Base-by-base conservation (phyloP, 2,113 vertebrate genomes). In the Hipposideros armiger region DNA sequence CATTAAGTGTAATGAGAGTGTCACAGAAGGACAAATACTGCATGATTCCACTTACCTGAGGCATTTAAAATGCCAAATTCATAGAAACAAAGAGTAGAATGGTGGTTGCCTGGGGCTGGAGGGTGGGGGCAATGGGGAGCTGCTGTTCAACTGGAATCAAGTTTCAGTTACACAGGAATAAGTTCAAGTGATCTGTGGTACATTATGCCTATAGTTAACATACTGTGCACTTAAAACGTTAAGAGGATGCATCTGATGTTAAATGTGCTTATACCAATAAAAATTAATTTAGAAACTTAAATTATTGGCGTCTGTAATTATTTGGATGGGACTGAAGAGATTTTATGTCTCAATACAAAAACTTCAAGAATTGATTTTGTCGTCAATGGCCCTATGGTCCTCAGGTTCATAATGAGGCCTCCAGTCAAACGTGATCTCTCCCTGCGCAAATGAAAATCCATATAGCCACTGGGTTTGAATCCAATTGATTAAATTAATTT, bases 401-500 rank as follows among this genome's bases (percentile, higher is more conserved):
- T 67, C 22, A 42, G 54, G 22, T 80, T 87, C 45, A 70, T 11
- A 73, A 52, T 20, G 7, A 84, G 26, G 2, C 26, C 5, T 64
- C 42, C 4, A 73, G 24, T 73, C 58, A 58, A 80, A 91, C 40
- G 19, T 36, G 13, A 89, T 60, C 20, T 54, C 19, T 87, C 45
- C 36, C 26, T 42, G 2, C 66, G 11, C 26, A 73, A 69, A 96
- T 60, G 20, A 73, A 91, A 95, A 87, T 47, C 2, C 54, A 83
- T 66, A 85, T 0, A 81, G 7, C 19, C 64, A 93, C 9, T 60
- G 26, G 20, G 15, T 87, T 77, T 91, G 42, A 94, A 78, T 70
- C 16, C 9, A 11, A 78, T 78, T 19, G 28, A 62, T 62, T 82
- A 56, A 74, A 93, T 58, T 86, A 95, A 91, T 91, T 45, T 62